Base-by-base conservation (phyloP, 2,797 vertebrate genomes). In the Channallabes apus region DNA sequence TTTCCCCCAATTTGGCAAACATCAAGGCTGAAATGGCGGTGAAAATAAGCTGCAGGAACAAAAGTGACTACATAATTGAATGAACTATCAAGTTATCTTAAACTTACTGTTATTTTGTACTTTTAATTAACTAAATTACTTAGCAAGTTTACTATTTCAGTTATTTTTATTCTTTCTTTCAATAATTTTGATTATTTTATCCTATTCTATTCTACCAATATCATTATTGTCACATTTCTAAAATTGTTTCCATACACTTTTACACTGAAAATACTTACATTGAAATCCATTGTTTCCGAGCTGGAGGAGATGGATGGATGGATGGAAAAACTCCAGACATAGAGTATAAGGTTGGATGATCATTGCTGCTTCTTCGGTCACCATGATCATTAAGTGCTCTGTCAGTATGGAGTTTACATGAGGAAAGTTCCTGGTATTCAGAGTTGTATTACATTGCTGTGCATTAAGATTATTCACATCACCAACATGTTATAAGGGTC, bases 181-280 rank as follows among this genome's bases (percentile, higher is more conserved):
- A 99, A 97, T 91, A 99, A 97, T 99, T 99, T 91, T 98, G 98
- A 91, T 96, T 98, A 22, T 68, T 32, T 18, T 68, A 18, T 35
- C 67, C 6, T 35, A 20, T 35, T 69, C 32, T 35, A 20, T 35
- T 69, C 32, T 38, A 3, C 18, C 6, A 8, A 35, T 6, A 9
- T 35, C 1, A 68, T 35, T 20, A 35, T 35, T 38, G 8, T 71
- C 41, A 32, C 11, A n/a, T 62, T n/a, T 62, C 24, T 38, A 38
- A 38, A 38, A 38, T 38, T 38, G 38, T 38, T 38, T 38, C 38
- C 38, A 38, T 62, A n/a, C n/a, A 12, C 9, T n/a, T 3, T 62
- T n/a, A n/a, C 59, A 8, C 64, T 67, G 1, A 38, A 38, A 38
- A 38, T 38, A 38, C 64, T 67, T 67, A 6, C 8, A 24, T 41